Base-by-base conservation (phyloP, 2,888 invertebrate species). In the Ectobius pallidus region DNA sequence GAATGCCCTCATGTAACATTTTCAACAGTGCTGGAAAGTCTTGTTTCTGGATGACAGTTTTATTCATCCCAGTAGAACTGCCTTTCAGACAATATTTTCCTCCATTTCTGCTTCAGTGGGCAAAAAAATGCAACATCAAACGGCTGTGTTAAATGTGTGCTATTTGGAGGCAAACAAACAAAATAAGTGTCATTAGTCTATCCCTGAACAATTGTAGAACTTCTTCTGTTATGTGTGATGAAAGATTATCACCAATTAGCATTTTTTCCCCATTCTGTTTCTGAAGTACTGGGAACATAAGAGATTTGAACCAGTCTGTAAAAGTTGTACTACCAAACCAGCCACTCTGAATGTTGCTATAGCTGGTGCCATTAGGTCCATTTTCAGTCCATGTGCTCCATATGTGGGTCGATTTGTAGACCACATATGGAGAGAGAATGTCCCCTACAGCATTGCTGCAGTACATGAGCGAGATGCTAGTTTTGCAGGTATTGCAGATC, bases 341-440 rank as follows among this genome's bases (percentile, higher is more conserved):
- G n/a, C 49, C 49, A 49, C n/a, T n/a, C 11, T 6, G 16, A 14
- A n/a, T 49, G n/a, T 18, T n/a, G n/a, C 20, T 49, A n/a, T n/a
- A 49, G 4, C 49, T 6, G 49, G n/a, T n/a, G 4, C 49, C 49
- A 4, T 49, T 14, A n/a, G 49, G 49, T 7, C n/a, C n/a, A 49
- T 49, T 49, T 18, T 49, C n/a, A 49, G 16, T 49, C n/a, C 49
- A 49, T 6, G 49, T 49, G n/a, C n/a, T 49, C 49, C 49, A 49
- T n/a, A 49, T 49, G n/a, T 49, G 49, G n/a, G 49, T 14, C n/a
- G 16, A 4, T n/a, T 14, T n/a, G 20, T 49, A n/a, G 4, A 49
- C 49, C n/a, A n/a, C 6, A 49, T n/a, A 49, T 6, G n/a, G 6
- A 14, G 49, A n/a, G 16, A 18, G 6, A n/a, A 49, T 14, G 7